Conservation (phyloP, 2,888 invertebrate species). For the Diplazon laetatorius region DNA sequence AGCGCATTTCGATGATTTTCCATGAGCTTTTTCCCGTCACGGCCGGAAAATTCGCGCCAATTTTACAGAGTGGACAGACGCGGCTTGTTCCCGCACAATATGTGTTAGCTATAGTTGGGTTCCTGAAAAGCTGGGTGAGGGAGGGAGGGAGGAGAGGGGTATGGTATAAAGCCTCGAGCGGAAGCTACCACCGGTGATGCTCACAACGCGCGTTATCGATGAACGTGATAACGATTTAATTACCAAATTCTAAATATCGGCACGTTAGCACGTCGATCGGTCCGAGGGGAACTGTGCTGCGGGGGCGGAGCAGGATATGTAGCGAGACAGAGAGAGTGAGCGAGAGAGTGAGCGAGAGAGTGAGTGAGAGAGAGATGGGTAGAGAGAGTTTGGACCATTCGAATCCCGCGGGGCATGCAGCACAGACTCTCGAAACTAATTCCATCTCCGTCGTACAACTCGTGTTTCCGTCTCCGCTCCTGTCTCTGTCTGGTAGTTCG, state of each 20-base stretch:
- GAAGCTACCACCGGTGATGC: slow-evolving; percentile 10
- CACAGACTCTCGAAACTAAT: slow-evolving; percentile 15
- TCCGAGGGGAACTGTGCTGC: not conserved
- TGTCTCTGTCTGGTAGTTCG: not conserved
- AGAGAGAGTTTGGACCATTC: slow-evolving; percentile 19
- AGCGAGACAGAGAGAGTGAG: too few species aligned
- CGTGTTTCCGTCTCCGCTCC: not conserved
- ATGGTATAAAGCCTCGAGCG: not conserved
- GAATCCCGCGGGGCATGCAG: slow-evolving; percentile 15
- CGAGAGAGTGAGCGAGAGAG: not conserved
- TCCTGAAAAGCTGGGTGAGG: not conserved
- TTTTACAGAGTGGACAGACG: not conserved
- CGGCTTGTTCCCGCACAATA: too few species aligned
- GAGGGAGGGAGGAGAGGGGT: not conserved
- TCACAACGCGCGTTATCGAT: slow-evolving; percentile 31
- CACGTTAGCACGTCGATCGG: slow-evolving; percentile 72
- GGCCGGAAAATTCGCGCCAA: not conserved
- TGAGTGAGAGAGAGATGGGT: not conserved
- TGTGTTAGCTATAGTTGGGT: not conserved
- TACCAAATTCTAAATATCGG: slow-evolving; percentile 78
- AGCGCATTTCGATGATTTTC: slow-evolving; percentile 15
- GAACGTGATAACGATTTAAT: slow-evolving; percentile 75
- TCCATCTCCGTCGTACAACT: not conserved
- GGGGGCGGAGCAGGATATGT: not conserved
- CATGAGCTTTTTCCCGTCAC: not conserved